Conservation (phyloP, 2,113 vertebrate species). For the Paradoxurus hermaphroditus region DNA sequence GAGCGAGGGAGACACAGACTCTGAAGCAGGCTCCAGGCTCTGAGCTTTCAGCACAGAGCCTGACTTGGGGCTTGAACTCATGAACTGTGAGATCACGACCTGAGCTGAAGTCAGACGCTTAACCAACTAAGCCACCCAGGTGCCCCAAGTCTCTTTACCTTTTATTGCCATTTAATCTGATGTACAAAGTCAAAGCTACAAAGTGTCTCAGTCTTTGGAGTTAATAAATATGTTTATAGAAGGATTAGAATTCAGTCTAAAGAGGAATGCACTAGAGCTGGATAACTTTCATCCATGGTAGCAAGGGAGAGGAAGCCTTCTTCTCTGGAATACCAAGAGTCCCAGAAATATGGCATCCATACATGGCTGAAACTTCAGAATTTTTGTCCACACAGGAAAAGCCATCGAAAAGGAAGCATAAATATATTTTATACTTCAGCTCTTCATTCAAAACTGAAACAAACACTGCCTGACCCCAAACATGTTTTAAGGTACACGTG, state of each 20-base stretch:
- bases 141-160: conserved; percentile 1
- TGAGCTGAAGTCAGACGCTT: no score
- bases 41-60: no score
- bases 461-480: background rate
- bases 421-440: background rate
- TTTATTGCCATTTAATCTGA: background rate
- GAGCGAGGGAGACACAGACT: no score
- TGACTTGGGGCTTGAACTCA: no score
- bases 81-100: no score
- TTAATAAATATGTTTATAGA: background rate
- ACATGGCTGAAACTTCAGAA: background rate
- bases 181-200: background rate
- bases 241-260: background rate
- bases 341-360: background rate
- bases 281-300: background rate
- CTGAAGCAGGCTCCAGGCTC: no score
- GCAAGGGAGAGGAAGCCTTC: background rate
- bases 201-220: background rate
- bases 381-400: background rate
- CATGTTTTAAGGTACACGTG: background rate
- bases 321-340: background rate
- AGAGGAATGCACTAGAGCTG: background rate
- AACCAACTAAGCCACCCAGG: no score
- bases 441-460: background rate
- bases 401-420: background rate